Percentiles rank a stretch among this genome's conserved stretches.
Conservation (phyloP, 2,888 invertebrate species). For the Drosophila ustulata region DNA sequence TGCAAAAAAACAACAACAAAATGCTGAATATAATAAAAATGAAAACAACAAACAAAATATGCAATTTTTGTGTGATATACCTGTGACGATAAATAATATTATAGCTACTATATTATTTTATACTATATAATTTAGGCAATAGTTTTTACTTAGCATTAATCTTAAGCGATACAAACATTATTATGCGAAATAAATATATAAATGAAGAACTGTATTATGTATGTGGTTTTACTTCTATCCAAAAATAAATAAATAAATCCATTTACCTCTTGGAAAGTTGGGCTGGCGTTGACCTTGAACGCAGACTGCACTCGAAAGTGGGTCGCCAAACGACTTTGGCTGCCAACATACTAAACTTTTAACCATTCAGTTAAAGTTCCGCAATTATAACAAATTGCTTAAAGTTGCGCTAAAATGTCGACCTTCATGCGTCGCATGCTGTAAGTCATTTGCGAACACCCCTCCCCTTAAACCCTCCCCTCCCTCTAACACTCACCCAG, state of each 20-base stretch:
- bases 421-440: constrained; percentile 58
- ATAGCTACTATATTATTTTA: background rate
- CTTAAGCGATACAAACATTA: constrained; percentile 38
- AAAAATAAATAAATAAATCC: background rate
- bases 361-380: constrained; percentile 32
- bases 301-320: constrained; percentile 12
- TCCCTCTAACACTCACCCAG: constrained; percentile 6
- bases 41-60: constrained; percentile 63
- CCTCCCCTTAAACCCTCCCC: background rate
- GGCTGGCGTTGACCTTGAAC: constrained; percentile 48
- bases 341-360: constrained; percentile 9
- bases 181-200: constrained; percentile 25
- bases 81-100: constrained; percentile 43
- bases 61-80: constrained; percentile 79
- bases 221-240: constrained; percentile 56
- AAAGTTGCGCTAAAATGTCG: constrained; percentile 23
- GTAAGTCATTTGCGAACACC: constrained; percentile 18
- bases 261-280: constrained; percentile 1
- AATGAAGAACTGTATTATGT: constrained; percentile 32
- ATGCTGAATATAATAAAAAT: constrained; percentile 49
- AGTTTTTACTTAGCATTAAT: constrained; percentile 21
- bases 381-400: constrained; percentile 36
- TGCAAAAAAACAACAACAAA: constrained; percentile 48
- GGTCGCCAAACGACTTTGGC: constrained; percentile 22
- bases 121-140: background rate